A percentile compares a stretch with the other conserved stretches of the same genome.
Conservation (phyloP, 2,113 vertebrate species). For the Dendropsophus ebraccatus region DNA sequence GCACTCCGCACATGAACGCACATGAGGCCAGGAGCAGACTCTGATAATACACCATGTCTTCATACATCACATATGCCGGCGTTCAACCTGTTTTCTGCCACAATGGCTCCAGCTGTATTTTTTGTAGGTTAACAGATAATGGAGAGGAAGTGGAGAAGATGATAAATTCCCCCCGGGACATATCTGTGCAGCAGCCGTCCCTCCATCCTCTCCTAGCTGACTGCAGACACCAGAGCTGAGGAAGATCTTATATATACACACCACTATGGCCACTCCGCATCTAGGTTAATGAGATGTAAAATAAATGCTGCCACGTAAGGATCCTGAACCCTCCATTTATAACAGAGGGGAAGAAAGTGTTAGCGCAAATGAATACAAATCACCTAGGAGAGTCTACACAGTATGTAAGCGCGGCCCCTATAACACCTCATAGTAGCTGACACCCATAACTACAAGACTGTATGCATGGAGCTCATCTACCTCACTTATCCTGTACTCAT, state of each 20-base stretch:
- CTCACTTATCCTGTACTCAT: no score
- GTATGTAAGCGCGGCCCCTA: no score
- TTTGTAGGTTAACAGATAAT: background rate
- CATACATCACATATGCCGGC: background rate
- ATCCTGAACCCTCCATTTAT: background rate
- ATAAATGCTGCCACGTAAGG: background rate
- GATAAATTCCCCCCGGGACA: background rate
- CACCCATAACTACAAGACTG: no score
- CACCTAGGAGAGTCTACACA: no score
- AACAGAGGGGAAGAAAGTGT: background rate
- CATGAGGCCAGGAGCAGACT: no score
- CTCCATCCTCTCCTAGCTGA: background rate
- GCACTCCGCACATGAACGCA: no score
- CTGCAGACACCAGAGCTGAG: background rate
- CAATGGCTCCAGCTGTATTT: background rate
- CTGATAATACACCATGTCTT: no score
- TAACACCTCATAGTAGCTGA: no score
- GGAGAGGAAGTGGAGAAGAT: background rate
- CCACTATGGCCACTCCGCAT: background rate
- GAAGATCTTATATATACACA: background rate
- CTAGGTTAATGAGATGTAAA: slow-evolving; percentile 36
- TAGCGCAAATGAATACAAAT: no score
- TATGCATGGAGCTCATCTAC: no score
- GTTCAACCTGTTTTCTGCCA: background rate
- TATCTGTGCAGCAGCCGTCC: background rate